Base-by-base conservation (phyloP, 2,888 invertebrate genomes). In the Adineta ricciae region DNA sequence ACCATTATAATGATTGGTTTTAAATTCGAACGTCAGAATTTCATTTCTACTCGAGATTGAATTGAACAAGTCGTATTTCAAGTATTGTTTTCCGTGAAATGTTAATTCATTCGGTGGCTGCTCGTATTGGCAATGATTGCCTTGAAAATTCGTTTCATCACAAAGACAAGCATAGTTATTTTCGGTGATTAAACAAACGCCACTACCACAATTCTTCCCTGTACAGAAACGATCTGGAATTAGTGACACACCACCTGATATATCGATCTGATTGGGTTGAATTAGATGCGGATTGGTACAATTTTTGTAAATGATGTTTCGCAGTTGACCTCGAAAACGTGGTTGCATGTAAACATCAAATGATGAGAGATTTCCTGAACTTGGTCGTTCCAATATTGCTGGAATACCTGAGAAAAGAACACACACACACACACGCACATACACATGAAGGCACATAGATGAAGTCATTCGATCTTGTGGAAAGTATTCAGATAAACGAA, bases 261-360 rank as follows among this genome's bases (percentile, higher is more conserved):
- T 21, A 14, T n/a, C 24, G 1, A n/a, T 38, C 9, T 41, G 41
- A 78, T 14, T 14, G 0, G 78, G 78, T 78, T 78, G 38, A 78
- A 41, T 41, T 9, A 78, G 24, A n/a, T 19, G 38, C 7, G 32
- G 16, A 41, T 78, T 41, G 1, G 78, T 78, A 78, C 78, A 78
- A n/a, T 78, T 78, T 41, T 78, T 78, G 41, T 78, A 78, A 21
- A 78, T n/a, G 11, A 78, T 36, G 41, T 78, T 78, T 14, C 78
- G 38, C n/a, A 78, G 1, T 78, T 78, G 21, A 78, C 78, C 78
- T 24, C 24, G 38, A 41, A 78, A 78, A 41, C 78, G 38, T 41
- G 78, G 78, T 78, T 78, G 78, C 41, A 78, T 41, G 41, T 78
- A 78, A 41, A 78, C 78, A 78, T 78, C 78, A 41, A 41, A 78